Base-by-base conservation (phyloP, 2,888 invertebrate species). In the Thereva unica region DNA sequence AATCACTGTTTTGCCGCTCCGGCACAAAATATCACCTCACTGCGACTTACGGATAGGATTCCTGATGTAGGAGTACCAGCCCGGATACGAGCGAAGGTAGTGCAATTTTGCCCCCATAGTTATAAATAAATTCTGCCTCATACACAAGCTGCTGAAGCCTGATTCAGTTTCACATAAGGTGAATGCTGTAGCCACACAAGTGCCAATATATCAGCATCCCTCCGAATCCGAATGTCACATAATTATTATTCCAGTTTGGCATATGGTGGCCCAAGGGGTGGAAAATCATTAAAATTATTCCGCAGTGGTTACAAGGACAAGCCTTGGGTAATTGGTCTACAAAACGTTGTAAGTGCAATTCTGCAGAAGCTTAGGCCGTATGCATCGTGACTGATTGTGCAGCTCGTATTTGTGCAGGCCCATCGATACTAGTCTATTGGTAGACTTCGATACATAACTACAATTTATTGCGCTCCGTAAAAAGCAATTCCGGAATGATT, bases 1-100 rank as follows among this genome's bases (percentile, higher is more conserved):
- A 82, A 82, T 82, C 82, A 81, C 81, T 81, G 81, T 81, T 65
- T 64, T 64, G 44, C 44, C 52, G 44, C 52, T 8, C 37, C 38
- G 49, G 59, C 49, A 34, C 38, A n/a, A 59, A 37, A 38, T 59
- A 23, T 23, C 23, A 23, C 23, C 23, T 23, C 23, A 23, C 23
- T 23, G 23, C 23, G 23, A 23, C 23, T 23, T 23, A 23, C 23
- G 47, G 47, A 59, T 59, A 56, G 34, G 47, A 5, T 37, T 9
- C 40, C 12, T n/a, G 2, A 9, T n/a, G 5, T 45, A 45, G 57
- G 34, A 6, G 37, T 40, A 57, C 38, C 23, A 23, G 5, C 12
- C 44, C 44, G 56, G 42, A 44, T 42, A 23, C 37, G 23, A 23
- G 23, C 2, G 23, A 23, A 23, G 35, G 45, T 34, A 56, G 44